These are phyloP conservation scores for Coilia nasus DNA, from an alignment of 2,797 vertebrate genomes.

Conservation along the genomic window DNA sequence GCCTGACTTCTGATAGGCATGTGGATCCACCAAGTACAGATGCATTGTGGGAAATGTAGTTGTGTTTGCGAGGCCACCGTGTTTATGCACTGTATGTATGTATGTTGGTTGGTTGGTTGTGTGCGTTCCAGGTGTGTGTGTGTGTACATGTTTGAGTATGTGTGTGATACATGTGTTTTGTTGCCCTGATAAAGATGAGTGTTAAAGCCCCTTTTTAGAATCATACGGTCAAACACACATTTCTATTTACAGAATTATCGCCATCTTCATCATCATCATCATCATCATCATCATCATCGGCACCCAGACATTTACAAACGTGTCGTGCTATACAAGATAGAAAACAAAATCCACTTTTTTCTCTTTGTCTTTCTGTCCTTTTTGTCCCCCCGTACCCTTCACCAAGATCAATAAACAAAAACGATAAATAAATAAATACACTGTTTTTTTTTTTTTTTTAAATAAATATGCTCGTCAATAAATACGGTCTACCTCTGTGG, in stretches of 20 bases:
- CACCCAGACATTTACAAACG: conserved; percentile 21
- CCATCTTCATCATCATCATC: background rate
- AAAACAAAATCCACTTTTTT: background rate
- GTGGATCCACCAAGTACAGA: background rate
- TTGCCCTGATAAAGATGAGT: conserved; percentile 24
- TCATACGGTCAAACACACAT: conserved; percentile 23
- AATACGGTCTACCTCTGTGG: background rate
- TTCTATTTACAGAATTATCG: conserved; percentile 21
- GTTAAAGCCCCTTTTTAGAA: conserved; percentile 19
- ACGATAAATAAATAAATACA: conserved; percentile 20
- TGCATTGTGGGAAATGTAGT: conserved; percentile 12
- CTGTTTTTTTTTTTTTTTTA: background rate
- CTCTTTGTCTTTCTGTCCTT: background rate
- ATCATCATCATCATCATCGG: background rate
- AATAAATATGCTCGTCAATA: background rate
- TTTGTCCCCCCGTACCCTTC: background rate
- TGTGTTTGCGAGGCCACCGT: background rate
- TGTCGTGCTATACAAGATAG: conserved; percentile 11
- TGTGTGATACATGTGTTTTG: background rate
- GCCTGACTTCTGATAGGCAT: background rate
- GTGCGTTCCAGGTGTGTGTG: background rate
- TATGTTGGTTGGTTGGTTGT: no score
- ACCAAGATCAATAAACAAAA: background rate
- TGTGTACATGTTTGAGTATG: background rate
- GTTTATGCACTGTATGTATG: background rate